phyloP scores from a whole-genome alignment of 2,797 vertebrate genomes.

The Vultur gryphus region DNA sequence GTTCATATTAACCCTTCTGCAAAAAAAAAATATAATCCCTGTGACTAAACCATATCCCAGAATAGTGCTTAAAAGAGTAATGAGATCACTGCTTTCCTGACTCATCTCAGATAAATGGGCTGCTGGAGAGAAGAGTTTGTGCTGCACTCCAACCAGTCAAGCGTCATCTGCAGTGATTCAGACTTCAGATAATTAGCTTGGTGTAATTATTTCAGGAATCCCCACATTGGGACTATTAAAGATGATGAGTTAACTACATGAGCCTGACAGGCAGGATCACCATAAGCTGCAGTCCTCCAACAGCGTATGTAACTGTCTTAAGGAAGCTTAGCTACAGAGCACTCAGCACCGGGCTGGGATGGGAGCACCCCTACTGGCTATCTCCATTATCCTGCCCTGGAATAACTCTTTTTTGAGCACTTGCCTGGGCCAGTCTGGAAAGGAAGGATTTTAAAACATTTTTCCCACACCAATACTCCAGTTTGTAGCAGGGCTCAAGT shows the following conservation, averaged over 20 bases:
- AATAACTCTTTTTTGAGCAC: background rate
- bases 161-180: background rate
- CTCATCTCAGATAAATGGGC: background rate
- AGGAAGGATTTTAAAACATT: background rate
- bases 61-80: background rate
- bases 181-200: background rate
- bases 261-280: background rate
- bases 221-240: background rate
- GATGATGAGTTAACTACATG: background rate
- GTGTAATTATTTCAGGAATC: conserved; percentile 42
- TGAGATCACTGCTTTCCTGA: conserved; percentile 29
- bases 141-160: background rate
- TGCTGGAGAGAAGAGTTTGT: background rate
- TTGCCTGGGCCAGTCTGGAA: background rate
- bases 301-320: background rate
- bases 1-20: background rate
- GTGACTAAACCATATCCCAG: background rate
- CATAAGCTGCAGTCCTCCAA: background rate
- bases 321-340: background rate
- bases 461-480: background rate
- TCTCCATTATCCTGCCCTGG: background rate
- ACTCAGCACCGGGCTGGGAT: background rate
- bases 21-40: background rate
- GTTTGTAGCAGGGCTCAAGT: background rate
- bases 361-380: background rate